Conservation (phyloP, 2,797 vertebrate species). For the Betta splendens region DNA sequence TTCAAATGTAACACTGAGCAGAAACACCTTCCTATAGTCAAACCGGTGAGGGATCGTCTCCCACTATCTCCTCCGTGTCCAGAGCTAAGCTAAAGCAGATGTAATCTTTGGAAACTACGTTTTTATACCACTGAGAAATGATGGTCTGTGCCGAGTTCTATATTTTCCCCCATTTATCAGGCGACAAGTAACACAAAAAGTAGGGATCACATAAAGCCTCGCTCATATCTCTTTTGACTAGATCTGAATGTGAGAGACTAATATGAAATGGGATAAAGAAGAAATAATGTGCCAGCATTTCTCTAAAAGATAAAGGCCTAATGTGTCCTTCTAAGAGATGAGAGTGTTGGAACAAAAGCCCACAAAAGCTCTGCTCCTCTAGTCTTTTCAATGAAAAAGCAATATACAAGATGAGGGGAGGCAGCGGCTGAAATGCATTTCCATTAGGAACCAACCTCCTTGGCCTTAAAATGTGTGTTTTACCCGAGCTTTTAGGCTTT, state of each 20-base stretch:
- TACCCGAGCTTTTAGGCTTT: conserved; percentile 34
- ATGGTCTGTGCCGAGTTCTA: conserved; percentile 7
- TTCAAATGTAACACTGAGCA: no score
- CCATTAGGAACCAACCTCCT: conserved; percentile 67
- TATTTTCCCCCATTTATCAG: conserved; percentile 16
- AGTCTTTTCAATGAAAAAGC: conserved; percentile 69
- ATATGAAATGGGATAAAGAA: conserved; percentile 61
- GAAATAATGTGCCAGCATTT: conserved; percentile 63
- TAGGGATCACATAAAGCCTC: conserved; percentile 42
- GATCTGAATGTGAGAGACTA: conserved; percentile 43
- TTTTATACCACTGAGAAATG: conserved; percentile 2
- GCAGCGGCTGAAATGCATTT: conserved; percentile 68
- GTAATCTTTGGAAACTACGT: not conserved
- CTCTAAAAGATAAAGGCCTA: conserved; percentile 60
- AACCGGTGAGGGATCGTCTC: no score
- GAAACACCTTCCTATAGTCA: no score
- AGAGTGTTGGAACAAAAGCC: conserved; percentile 62
- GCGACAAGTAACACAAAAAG: conserved; percentile 29
- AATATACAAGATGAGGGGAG: conserved; percentile 66
- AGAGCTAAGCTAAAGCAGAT: not conserved
- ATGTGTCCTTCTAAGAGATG: conserved; percentile 61
- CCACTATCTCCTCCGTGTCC: no score
- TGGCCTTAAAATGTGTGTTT: conserved; percentile 53
- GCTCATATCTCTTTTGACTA: conserved; percentile 46
- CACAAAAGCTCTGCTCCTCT: conserved; percentile 52